phyloP scores from a whole-genome alignment of 2,888 invertebrate species.

The Hirtodrosophila duncani region DNA sequence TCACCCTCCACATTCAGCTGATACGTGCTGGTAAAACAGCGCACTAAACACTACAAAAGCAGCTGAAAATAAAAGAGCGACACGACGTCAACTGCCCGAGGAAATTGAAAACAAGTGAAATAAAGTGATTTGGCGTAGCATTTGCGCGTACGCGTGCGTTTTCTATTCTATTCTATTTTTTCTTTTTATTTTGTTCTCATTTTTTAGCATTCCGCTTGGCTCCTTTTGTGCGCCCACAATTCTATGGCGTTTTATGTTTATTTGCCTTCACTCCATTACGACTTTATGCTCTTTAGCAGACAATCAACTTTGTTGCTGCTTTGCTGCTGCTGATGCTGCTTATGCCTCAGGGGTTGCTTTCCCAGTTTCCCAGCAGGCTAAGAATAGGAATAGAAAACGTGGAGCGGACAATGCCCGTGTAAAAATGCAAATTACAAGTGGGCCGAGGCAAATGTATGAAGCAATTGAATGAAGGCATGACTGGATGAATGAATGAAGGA shows the following conservation, averaged over 20 bases:
- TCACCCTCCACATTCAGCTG: too few relatives aligned
- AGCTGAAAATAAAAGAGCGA: background rate
- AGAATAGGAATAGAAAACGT: background rate
- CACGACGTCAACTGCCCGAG: constrained; percentile 23
- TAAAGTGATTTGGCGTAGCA: constrained; percentile 72
- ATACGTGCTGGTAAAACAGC: background rate
- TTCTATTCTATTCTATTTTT: constrained; percentile 26
- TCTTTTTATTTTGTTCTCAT: constrained; percentile 25
- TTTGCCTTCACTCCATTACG: constrained; percentile 70
- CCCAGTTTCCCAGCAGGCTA: constrained; percentile 1
- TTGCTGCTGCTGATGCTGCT: background rate
- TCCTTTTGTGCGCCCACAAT: constrained; percentile 63
- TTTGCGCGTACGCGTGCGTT: constrained; percentile 68
- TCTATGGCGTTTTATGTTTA: constrained; percentile 70
- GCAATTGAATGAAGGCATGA: constrained; percentile 37
- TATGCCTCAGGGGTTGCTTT: constrained; percentile 6
- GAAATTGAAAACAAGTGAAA: constrained; percentile 71
- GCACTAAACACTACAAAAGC: background rate
- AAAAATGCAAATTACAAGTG: constrained; percentile 71
- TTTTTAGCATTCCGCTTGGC: constrained; percentile 16
- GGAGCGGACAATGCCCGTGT: constrained; percentile 52
- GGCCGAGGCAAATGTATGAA: constrained; percentile 28
- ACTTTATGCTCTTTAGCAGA: constrained; percentile 72
- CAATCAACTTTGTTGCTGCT: constrained; percentile 60
- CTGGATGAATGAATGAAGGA: constrained; percentile 38